Conservation (phyloP, 2,113 vertebrate genomes). For the Leucopternis melanops region DNA sequence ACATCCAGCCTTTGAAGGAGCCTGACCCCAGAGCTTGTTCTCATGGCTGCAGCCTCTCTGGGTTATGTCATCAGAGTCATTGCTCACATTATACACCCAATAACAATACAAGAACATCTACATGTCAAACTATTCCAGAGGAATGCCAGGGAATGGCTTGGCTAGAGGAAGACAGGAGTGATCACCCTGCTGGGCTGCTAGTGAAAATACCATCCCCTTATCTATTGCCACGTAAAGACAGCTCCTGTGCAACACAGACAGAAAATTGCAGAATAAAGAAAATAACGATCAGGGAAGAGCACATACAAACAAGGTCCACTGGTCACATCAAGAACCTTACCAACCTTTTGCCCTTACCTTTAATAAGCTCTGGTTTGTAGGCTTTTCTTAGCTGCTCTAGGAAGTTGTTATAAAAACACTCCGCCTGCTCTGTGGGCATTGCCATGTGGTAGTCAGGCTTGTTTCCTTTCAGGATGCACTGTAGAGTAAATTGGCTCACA, state of each 20-base stretch:
- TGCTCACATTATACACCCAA: background rate
- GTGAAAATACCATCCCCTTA: background rate
- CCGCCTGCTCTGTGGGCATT: constrained; percentile 87
- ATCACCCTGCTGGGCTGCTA: background rate
- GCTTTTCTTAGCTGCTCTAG: constrained; percentile 85
- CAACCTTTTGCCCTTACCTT: constrained; percentile 74
- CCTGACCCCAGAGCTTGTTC: background rate
- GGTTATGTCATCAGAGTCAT: background rate
- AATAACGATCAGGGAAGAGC: background rate
- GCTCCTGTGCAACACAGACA: background rate
- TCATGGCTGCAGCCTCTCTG: background rate
- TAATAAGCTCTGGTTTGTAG: constrained; percentile 88
- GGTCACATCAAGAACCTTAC: background rate
- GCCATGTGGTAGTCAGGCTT: constrained; percentile 94
- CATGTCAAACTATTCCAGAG: background rate
- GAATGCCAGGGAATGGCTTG: background rate
- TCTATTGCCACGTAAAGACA: accelerated
- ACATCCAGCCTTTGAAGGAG: background rate
- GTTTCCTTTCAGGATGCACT: constrained; percentile 93
- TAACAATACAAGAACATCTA: background rate
- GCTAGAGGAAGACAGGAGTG: background rate
- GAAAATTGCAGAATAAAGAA: background rate
- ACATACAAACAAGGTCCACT: background rate
- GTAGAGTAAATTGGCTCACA: constrained; percentile 95
- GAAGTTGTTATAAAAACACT: constrained; percentile 88